Evolutionary conservation across 2,888 invertebrate species (phyloP), one percentile per base, ranked within the genome.

Genomic region (Melanostoma scalare): DNA sequence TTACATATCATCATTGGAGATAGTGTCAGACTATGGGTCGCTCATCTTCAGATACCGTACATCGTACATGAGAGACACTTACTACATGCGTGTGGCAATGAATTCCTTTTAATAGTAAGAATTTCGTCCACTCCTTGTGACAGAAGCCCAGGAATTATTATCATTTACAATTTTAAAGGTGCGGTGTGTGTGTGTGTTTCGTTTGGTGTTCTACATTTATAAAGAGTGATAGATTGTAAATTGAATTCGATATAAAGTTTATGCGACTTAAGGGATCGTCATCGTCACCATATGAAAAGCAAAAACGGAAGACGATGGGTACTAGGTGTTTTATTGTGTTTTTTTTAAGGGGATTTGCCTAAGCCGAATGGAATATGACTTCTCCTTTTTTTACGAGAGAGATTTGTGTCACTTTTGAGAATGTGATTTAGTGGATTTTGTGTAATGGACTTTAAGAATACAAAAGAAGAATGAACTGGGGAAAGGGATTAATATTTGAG

Each of bases 91-190:
- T 44, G 58, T 65, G 65, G n/a, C 46, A 38, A 4, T 50, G 55
- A 53, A 68, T 68, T 68, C 55, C 46, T 68, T 53, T 40, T 20
- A 20, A 20, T 20, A 10, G 50, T 65, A 53, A 68, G 20, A 68
- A 71, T 71, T 40, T 60, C 60, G 60, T 71, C 50, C 71, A 71
- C 71, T 71, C 71, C 71, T 60, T 71, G 71, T 20, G 20, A 58
- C 38, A 10, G 36, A 52, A 60, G 60, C 33, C 20, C 20, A 60
- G 44, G 55, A 68, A 44, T 55, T 68, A 68, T 55, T 68, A 53
- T 44, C 44, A 20, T 42, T 36, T n/a, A 44, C 42, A 53, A 53
- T 10, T 50, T n/a, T 35, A 6, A 35, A 71, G 71, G 60, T 71
- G 71, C 50, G 60, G 71, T 58, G 20, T 20, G 20, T 20, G 20